Evolutionary conservation across 2,888 invertebrate species (phyloP).

Genomic region (Aquatica leii): DNA sequence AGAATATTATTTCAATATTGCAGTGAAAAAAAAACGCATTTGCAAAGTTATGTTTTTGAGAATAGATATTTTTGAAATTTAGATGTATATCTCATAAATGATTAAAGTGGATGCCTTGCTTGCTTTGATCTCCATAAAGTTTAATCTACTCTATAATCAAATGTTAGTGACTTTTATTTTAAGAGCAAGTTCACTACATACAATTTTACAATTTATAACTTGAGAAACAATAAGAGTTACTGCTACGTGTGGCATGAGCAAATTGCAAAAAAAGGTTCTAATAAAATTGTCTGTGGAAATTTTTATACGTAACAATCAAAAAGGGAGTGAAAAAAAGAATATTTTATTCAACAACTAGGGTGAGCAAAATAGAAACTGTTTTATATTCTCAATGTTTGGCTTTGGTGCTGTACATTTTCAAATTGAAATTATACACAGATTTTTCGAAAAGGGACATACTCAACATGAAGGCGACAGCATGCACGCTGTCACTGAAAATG

Average conservation of each 20-base stretch:
- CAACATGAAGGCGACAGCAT: no score
- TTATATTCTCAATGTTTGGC: no score
- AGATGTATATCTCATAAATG: no score
- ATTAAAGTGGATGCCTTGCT: not conserved
- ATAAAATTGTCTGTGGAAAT: not conserved
- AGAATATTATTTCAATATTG: not conserved
- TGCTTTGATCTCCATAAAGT: not conserved
- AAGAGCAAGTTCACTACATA: not conserved
- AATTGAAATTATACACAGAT: no score
- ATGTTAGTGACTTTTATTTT: not conserved
- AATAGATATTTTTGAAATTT: no score
- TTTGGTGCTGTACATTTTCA: no score
- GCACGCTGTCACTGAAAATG: no score
- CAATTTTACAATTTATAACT: not conserved
- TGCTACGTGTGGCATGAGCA: not conserved
- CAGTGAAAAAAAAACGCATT: no score
- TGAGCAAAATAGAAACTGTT: no score
- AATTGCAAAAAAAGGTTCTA: not conserved
- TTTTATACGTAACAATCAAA: not conserved
- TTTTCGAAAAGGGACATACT: no score
- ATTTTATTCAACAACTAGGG: no score
- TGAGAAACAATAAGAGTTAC: not conserved
- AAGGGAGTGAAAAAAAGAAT: not conserved
- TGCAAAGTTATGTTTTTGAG: not conserved
- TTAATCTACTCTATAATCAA: not conserved